Base-by-base conservation (phyloP, 2,113 vertebrate species). In the Lamprotornis superbus region DNA sequence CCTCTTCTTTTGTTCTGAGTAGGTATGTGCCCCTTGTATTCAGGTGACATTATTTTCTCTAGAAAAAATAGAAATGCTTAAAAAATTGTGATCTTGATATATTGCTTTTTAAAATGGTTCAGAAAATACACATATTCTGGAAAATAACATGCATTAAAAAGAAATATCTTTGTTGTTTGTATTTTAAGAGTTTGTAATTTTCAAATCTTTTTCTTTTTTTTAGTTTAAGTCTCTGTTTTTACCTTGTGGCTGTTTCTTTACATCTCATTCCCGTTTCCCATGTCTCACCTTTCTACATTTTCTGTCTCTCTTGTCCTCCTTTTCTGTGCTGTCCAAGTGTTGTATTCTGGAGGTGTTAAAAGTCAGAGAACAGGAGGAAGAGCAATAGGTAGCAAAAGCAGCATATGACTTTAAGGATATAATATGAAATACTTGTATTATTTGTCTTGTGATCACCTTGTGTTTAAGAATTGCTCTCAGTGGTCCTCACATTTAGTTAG, bases 71-170 rank as follows among this genome's bases (percentile, higher is more conserved):
- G 1, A 55, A 89, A 56, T 67, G 7, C 25, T 80, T 94, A 23
- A 77, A 75, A 74, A 57, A 4, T 40, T 57, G 2, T 69, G 33
- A 31, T 69, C 37, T 33, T 90, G 74, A 52, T 73, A 27, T 21
- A 3, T 44, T 95, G 23, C 18, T 65, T 91, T 91, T 76, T 76
- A 49, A 92, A 82, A 85, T 64, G 50, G 23, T 56, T 77, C 28
- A 61, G 30, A 75, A 49, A 46, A 33, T 21, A 69, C 79, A 35
- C 53, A 49, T 77, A 44, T 83, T 93, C 79, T 97, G 82, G 68
- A 84, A 95, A 90, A 90, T 94, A 83, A 93, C 83, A 70, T 91
- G 90, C 81, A 2, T 89, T 75, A 35, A 57, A 74, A 91, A 49
- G 10, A 76, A 75, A 28, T 24, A 11, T 22, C 7, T 90, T 79